phyloP scores from a whole-genome alignment of 2,797 vertebrate species.

The Nyctalus aviator region DNA sequence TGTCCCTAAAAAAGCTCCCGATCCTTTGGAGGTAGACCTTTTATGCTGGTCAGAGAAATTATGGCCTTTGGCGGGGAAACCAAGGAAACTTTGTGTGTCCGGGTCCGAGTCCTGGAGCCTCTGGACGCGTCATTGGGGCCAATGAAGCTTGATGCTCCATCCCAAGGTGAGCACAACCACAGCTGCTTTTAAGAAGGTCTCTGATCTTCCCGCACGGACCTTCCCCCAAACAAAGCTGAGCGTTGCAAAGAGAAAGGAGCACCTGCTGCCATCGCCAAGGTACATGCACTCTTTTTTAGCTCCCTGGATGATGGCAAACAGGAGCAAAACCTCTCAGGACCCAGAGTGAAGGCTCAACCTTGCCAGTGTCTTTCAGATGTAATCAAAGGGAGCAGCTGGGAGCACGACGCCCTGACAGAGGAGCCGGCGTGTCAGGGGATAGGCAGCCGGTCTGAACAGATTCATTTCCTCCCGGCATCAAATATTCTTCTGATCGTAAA shows the following conservation, averaged over 20 bases:
- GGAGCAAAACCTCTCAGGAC: neutral
- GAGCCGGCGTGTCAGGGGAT: neutral
- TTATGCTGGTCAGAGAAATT: neutral
- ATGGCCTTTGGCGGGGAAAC: neutral
- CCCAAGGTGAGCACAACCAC: neutral
- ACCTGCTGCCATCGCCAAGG: neutral
- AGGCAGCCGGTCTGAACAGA: neutral
- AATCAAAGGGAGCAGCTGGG: neutral
- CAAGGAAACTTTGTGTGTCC: fast-evolving
- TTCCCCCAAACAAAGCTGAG: neutral
- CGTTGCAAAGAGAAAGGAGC: neutral
- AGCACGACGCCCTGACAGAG: neutral
- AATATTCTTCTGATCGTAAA: conserved; percentile 48
- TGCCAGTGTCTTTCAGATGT: neutral
- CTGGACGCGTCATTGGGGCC: neutral
- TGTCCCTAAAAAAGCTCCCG: neutral
- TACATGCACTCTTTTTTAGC: neutral
- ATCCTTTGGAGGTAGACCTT: neutral
- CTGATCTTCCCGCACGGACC: neutral
- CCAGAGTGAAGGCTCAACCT: neutral
- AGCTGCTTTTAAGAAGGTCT: neutral
- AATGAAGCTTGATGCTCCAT: fast-evolving
- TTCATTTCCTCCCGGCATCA: conserved; percentile 7
- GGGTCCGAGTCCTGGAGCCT: fast-evolving
- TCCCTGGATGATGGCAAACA: neutral